Conservation (phyloP, 2,113 vertebrate genomes). For the Halcyon senegalensis region DNA sequence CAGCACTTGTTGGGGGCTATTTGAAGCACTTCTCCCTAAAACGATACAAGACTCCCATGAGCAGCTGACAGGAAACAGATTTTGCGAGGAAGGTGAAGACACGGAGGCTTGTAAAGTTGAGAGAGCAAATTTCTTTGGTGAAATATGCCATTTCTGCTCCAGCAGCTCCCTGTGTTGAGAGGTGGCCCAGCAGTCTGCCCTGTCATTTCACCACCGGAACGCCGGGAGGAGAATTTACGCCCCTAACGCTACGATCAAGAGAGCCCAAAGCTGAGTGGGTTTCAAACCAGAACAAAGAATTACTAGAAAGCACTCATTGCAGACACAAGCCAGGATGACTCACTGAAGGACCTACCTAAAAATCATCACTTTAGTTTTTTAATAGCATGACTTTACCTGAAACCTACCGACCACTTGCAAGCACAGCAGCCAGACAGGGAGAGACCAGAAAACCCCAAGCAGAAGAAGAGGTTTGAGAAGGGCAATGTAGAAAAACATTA, state of each 20-base stretch:
- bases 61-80: fast-evolving
- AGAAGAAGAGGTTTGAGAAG: neutral
- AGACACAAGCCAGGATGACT: neutral
- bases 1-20: slow-evolving; percentile 88
- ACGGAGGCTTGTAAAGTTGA: neutral
- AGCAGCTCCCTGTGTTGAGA: neutral
- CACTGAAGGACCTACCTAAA: neutral
- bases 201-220: neutral
- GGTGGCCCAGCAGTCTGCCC: neutral
- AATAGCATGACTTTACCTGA: neutral
- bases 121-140: fast-evolving
- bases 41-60: neutral
- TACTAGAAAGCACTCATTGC: neutral
- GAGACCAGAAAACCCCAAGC: neutral
- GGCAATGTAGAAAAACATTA: neutral
- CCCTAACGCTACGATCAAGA: neutral
- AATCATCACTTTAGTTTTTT: neutral
- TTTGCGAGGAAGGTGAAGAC: neutral
- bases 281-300: too few relatives aligned
- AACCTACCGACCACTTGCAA: neutral
- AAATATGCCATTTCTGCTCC: neutral
- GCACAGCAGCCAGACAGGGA: neutral
- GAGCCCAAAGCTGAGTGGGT: neutral
- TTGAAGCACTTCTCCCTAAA: slow-evolving; percentile 86
- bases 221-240: neutral